Evolutionary conservation across 1,140 invertebrate species (phyloP).

Genomic region (Rhopalosiphum padi): DNA sequence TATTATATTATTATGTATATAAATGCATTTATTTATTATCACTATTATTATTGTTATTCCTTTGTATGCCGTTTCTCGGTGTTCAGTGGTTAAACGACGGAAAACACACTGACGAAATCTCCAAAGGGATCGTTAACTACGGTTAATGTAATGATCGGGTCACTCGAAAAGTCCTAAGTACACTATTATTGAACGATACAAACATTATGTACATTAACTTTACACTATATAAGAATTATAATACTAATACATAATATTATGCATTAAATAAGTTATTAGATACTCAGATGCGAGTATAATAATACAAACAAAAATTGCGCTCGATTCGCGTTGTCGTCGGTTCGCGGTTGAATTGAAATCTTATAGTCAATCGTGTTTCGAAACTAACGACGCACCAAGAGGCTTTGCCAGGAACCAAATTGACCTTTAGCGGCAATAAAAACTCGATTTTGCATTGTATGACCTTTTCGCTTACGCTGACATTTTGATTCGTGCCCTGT

Average conservation of each 20-base stretch:
- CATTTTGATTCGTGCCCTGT: constrained; percentile 42
- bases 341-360: not conserved
- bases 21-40: constrained; percentile 38
- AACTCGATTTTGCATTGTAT: constrained; percentile 45
- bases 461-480: constrained; percentile 50
- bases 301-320: not conserved
- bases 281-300: not conserved
- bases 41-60: not conserved
- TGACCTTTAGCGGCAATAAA: constrained; percentile 53
- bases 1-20: constrained; percentile 25
- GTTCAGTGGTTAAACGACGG: constrained; percentile 19
- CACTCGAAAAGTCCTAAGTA: constrained; percentile 7
- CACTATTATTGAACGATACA: not conserved
- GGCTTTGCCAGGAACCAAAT: constrained; percentile 3
- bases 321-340: not conserved
- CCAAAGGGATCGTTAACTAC: constrained; percentile 39
- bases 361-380: not conserved
- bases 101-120: constrained; percentile 4
- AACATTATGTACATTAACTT: not conserved
- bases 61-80: not conserved
- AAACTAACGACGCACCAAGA: not conserved
- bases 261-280: not conserved
- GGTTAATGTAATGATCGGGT: not conserved
- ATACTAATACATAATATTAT: not conserved
- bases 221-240: not conserved